Evolutionary conservation across 2,797 vertebrate genomes (phyloP), one percentile per base, ranked within the genome.

Genomic region (Spinus pinus): DNA sequence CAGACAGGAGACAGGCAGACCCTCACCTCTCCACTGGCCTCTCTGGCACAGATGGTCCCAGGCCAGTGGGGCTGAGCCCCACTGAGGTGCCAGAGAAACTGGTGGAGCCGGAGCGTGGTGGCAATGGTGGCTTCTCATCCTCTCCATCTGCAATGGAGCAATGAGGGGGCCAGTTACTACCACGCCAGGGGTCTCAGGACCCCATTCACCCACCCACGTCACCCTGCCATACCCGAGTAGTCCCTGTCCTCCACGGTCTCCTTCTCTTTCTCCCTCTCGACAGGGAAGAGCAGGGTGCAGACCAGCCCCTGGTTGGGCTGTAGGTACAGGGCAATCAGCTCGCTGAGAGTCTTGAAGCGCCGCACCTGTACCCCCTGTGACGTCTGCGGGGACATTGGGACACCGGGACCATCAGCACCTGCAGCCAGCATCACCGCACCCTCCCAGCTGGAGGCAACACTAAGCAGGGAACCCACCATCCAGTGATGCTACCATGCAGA

Each of bases 241-340:
- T 99, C 99, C n/a, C 98, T 96, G 75, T 99, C 99, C 16, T 99
- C 99, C 0, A 80, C 88, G 4, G 88, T 95, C 14, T 98, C 98
- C 94, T 99, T 98, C 57, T 98, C 98, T 35, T 97, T 96, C 93
- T 99, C 99, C 85, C 99, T 96, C 88, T 99, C 99, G n/a, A 99
- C 99, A 0, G 99, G 94, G 90, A 98, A 98, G 60, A 99, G 98
- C 82, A 99, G 97, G 12, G 99, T 99, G 39, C 98, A 99, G 77
- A 99, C 99, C 39, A 99, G 98, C 64, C 99, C 99, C 97, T 99
- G 99, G 90, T 98, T 99, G 61, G 99, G 99, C 97, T 99, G 99
- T 83, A 99, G 98, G 69, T 99, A 99, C 71, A 99, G 94, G 16
- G 98, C 98, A 41, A 99, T 99, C 94, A 99, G 97, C 96, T 99